These are phyloP conservation scores for Mycogona germanica DNA, from an alignment of 2,888 invertebrate species.

Conservation along the genomic window DNA sequence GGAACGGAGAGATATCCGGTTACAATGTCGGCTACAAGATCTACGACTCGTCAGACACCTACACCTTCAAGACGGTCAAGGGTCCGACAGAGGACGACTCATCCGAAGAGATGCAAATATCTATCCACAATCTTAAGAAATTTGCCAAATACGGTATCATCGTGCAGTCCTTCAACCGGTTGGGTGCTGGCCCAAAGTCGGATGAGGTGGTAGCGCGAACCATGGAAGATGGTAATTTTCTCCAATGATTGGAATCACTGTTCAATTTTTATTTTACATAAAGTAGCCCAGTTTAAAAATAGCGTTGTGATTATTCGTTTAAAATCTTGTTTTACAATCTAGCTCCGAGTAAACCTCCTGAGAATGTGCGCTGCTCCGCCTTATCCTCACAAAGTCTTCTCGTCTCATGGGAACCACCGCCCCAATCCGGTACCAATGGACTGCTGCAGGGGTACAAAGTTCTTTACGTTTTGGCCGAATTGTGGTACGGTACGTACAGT, in stretches of 20 bases:
- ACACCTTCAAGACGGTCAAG: slow-evolving; percentile 28
- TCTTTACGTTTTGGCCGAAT: slow-evolving; percentile 25
- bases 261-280: no score
- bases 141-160: slow-evolving; percentile 33
- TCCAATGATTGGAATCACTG: no score
- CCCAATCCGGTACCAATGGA: slow-evolving; percentile 50
- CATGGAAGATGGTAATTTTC: slow-evolving; percentile 32
- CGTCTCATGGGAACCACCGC: slow-evolving; percentile 60
- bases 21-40: slow-evolving; percentile 53
- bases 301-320: not conserved
- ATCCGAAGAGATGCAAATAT: slow-evolving; percentile 20
- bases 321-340: no score
- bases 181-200: slow-evolving; percentile 32
- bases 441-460: slow-evolving; percentile 35
- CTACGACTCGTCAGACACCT: slow-evolving; percentile 27
- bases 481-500: slow-evolving; percentile 21
- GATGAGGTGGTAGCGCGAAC: slow-evolving; percentile 30
- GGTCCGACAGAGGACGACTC: slow-evolving; percentile 21
- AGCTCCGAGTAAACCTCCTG: slow-evolving; percentile 69
- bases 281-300: no score
- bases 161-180: slow-evolving; percentile 32
- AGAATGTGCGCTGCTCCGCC: slow-evolving; percentile 60
- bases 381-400: slow-evolving; percentile 61
- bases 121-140: slow-evolving; percentile 38
- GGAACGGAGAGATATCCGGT: slow-evolving; percentile 62